Evolutionary conservation across 1,140 invertebrate genomes (phyloP).

Genomic region (Trachelipus rathkii): DNA sequence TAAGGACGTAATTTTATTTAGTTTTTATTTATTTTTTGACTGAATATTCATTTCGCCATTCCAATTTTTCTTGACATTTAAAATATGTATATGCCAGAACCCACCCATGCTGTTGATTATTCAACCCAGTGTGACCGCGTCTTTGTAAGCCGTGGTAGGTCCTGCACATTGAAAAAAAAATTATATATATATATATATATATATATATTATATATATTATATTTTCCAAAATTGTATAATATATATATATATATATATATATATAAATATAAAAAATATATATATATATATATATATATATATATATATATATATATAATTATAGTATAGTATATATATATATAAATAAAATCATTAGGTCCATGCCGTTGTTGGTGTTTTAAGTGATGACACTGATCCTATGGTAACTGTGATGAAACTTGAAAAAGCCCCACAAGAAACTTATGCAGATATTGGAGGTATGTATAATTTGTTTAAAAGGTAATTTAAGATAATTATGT

Average conservation of each 20-base stretch:
- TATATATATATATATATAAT: constrained; percentile 17
- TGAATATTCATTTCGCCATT: no score
- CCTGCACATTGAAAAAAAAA: no score
- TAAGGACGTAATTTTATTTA: no score
- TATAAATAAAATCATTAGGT: constrained; percentile 51
- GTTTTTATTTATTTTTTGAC: no score
- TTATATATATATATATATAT: no score
- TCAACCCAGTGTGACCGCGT: no score
- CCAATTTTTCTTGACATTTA: no score
- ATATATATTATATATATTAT: no score
- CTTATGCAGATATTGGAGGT: constrained; percentile 98
- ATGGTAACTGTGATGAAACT: constrained; percentile 99
- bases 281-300: constrained; percentile 8
- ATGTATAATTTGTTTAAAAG: constrained; percentile 27
- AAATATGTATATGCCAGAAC: no score
- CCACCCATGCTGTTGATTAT: no score
- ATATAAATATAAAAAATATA: constrained; percentile 4
- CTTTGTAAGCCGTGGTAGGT: no score
- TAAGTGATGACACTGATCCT: constrained; percentile 99
- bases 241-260: neutral
- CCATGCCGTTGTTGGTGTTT: constrained; percentile 96
- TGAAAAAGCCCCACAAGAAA: constrained; percentile 99
- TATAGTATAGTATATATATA: constrained; percentile 4
- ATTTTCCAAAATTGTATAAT: no score
- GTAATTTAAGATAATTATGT: neutral